Evolutionary conservation across 2,113 vertebrate genomes (phyloP).

Genomic region (Otus sunia): DNA sequence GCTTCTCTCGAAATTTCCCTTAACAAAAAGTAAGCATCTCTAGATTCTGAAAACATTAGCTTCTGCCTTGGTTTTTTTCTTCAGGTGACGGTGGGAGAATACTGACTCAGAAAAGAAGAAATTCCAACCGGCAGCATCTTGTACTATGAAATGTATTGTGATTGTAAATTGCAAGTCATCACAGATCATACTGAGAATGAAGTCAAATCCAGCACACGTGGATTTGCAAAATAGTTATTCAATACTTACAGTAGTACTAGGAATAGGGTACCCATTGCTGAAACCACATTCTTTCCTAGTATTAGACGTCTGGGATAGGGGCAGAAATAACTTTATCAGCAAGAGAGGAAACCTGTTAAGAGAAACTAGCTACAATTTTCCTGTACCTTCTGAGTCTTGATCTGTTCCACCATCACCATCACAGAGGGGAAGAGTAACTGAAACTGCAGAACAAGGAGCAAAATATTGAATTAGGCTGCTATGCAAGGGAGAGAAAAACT

Average conservation of each 20-base stretch:
- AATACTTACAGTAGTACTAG: neutral
- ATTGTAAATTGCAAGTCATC: neutral
- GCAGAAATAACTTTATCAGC: neutral
- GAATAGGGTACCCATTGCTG: neutral
- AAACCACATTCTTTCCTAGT: neutral
- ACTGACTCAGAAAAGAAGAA: neutral
- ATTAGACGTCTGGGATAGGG: neutral
- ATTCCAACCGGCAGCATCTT: neutral
- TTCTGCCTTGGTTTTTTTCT: neutral
- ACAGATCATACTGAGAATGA: neutral
- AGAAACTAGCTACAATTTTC: neutral
- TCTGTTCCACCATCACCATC: slow-evolving; percentile 95
- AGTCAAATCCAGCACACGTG: neutral
- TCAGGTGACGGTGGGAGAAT: neutral
- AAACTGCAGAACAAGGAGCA: slow-evolving; percentile 77
- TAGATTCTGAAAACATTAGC: neutral
- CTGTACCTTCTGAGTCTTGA: slow-evolving; percentile 93
- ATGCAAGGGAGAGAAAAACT: neutral
- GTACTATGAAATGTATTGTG: neutral
- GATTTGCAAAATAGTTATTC: neutral
- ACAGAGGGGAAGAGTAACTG: slow-evolving; percentile 97
- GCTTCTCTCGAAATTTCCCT: neutral
- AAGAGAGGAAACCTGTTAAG: neutral
- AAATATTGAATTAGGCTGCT: neutral
- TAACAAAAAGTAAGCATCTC: neutral